phyloP scores from a whole-genome alignment of 1,140 invertebrate species.

The Nephila pilipes region DNA sequence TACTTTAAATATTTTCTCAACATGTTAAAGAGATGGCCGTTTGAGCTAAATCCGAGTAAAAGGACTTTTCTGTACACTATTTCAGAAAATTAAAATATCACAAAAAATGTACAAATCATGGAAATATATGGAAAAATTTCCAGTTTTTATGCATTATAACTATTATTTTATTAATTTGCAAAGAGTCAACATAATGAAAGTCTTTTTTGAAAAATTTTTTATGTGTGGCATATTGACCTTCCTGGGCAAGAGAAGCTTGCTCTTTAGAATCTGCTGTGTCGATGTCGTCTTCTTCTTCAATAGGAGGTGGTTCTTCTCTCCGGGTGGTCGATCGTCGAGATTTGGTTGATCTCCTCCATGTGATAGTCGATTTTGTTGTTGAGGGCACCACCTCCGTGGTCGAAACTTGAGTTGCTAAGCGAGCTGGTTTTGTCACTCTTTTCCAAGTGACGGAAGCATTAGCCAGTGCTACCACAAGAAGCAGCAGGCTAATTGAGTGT shows the following conservation, averaged over 20 bases:
- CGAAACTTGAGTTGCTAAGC: neutral
- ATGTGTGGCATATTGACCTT: neutral
- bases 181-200: too few relatives aligned
- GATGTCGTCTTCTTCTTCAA: conserved; percentile 7
- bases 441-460: conserved; percentile 56
- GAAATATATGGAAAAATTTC: neutral
- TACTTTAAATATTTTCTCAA: too few relatives aligned
- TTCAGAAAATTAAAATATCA: too few relatives aligned
- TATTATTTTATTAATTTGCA: too few relatives aligned
- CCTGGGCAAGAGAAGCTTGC: neutral
- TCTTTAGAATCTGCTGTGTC: conserved; percentile 45
- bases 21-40: too few relatives aligned
- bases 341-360: conserved; percentile 59
- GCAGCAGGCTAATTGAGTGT: neutral
- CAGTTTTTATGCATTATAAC: neutral
- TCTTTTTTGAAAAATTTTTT: neutral
- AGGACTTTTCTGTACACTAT: too few relatives aligned
- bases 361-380: conserved; percentile 42
- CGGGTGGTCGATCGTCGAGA: conserved; percentile 30
- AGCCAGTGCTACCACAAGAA: neutral
- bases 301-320: neutral
- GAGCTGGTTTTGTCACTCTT: neutral
- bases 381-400: neutral
- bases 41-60: too few relatives aligned
- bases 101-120: too few relatives aligned